These are phyloP conservation scores for Nymphalis polychloros DNA, from an alignment of 2,888 invertebrate genomes.

Conservation along the genomic window DNA sequence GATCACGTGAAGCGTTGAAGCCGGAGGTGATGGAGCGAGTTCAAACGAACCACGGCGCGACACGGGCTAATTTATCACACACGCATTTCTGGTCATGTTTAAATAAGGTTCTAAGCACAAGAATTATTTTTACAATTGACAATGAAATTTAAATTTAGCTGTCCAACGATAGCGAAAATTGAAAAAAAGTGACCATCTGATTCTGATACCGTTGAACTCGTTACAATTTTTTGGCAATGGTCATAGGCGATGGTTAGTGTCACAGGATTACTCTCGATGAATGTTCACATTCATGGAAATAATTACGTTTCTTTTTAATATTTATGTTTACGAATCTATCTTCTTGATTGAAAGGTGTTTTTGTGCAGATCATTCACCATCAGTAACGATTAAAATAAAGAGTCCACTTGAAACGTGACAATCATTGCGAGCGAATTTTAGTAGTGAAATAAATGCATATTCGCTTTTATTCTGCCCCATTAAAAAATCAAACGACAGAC, in stretches of 20 bases:
- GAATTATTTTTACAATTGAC: too few relatives aligned
- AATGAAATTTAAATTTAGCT: neutral
- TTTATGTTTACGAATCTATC: too few relatives aligned
- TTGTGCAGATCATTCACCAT: neutral
- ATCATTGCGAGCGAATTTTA: neutral
- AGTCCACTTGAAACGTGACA: neutral
- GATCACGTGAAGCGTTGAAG: slow-evolving; percentile 16
- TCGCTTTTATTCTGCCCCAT: slow-evolving; percentile 25
- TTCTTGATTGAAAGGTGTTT: too few relatives aligned
- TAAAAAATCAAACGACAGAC: slow-evolving; percentile 35
- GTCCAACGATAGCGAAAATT: neutral
- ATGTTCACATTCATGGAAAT: too few relatives aligned
- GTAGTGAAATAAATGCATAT: slow-evolving; percentile 16
- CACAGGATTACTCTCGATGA: too few relatives aligned
- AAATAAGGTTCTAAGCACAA: neutral
- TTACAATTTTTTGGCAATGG: too few relatives aligned
- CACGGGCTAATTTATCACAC: slow-evolving; percentile 1
- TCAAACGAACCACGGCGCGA: slow-evolving; percentile 2
- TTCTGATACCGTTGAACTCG: too few relatives aligned
- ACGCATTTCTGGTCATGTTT: slow-evolving; percentile 1
- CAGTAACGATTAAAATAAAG: neutral
- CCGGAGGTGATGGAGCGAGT: slow-evolving; percentile 19
- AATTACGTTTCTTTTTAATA: too few relatives aligned
- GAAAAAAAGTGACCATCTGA: neutral
- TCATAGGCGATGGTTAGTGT: too few relatives aligned